Conservation (phyloP, 2,888 invertebrate genomes). For the Stramonita haemastoma region DNA sequence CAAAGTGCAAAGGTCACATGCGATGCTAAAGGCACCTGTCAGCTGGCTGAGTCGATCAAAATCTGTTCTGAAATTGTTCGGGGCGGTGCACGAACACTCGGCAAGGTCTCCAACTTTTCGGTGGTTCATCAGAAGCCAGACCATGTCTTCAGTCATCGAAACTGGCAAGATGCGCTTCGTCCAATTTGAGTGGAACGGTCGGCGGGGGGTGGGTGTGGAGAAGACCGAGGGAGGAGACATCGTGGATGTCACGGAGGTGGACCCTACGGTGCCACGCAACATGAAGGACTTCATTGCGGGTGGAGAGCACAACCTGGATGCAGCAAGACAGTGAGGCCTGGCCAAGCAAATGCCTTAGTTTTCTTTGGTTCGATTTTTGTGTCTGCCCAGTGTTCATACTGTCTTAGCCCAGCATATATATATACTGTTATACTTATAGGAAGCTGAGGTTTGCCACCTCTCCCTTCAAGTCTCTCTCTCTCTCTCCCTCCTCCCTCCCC, state of each 20-base stretch:
- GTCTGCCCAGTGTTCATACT: not conserved
- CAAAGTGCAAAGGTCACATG: constrained; percentile 29
- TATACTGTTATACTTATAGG: too few relatives aligned
- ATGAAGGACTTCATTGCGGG: constrained; percentile 65
- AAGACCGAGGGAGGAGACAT: constrained; percentile 61
- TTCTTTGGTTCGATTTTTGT: not conserved
- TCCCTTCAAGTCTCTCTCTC: too few relatives aligned
- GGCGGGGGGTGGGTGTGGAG: constrained; percentile 63
- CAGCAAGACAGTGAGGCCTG: constrained; percentile 59
- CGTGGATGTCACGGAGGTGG: constrained; percentile 61
- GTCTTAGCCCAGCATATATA: too few relatives aligned
- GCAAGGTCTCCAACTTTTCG: not conserved
- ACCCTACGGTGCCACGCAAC: constrained; percentile 58
- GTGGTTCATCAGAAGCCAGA: not conserved
- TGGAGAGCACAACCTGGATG: constrained; percentile 55
- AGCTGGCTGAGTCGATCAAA: not conserved
- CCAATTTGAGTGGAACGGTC: constrained; percentile 61
- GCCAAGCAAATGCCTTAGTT: not conserved
- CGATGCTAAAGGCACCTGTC: constrained; percentile 1
- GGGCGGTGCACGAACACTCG: not conserved
- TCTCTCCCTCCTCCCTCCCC: too few relatives aligned
- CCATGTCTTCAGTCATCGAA: not conserved
- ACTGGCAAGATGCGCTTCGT: constrained; percentile 64
- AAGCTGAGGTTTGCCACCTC: too few relatives aligned
- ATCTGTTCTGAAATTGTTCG: not conserved